These are phyloP conservation scores for Fragum whitleyi DNA, from an alignment of 2,888 invertebrate species.

Conservation along the genomic window DNA sequence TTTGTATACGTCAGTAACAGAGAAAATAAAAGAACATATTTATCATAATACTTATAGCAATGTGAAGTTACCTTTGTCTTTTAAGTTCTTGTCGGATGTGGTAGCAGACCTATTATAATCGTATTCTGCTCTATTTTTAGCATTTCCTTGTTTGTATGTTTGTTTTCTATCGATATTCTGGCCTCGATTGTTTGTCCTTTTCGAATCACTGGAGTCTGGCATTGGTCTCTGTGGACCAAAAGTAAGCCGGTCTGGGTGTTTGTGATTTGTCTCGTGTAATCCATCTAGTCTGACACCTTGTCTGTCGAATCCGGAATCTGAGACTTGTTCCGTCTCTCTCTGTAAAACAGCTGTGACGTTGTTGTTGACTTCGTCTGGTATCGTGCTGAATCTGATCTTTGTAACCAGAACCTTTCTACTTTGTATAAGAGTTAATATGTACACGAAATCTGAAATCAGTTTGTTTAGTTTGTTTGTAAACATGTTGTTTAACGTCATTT, in stretches of 20 bases:
- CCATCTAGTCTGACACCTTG: not conserved
- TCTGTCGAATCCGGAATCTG: not conserved
- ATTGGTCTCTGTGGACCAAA: not conserved
- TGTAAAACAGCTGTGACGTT: conserved; percentile 4
- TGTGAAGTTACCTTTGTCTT: too few relatives aligned
- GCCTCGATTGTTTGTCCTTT: not conserved
- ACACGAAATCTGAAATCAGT: not conserved
- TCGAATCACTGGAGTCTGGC: not conserved
- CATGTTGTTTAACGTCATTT: not conserved
- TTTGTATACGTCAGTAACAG: too few relatives aligned
- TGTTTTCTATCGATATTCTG: not conserved
- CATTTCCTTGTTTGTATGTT: not conserved
- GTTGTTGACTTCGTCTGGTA: not conserved
- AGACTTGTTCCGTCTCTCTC: not conserved
- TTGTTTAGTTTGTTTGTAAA: not conserved
- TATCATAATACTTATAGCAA: too few relatives aligned
- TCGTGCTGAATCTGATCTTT: not conserved
- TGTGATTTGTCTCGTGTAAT: not conserved
- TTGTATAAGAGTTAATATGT: not conserved
- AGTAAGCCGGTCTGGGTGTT: not conserved
- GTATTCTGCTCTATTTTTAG: not conserved
- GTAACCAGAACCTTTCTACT: conserved; percentile 8
- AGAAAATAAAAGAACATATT: too few relatives aligned
- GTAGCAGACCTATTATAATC: not conserved
- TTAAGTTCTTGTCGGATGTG: too few relatives aligned